Base-by-base conservation (phyloP, 2,888 invertebrate species). In the Agriopis marginaria region DNA sequence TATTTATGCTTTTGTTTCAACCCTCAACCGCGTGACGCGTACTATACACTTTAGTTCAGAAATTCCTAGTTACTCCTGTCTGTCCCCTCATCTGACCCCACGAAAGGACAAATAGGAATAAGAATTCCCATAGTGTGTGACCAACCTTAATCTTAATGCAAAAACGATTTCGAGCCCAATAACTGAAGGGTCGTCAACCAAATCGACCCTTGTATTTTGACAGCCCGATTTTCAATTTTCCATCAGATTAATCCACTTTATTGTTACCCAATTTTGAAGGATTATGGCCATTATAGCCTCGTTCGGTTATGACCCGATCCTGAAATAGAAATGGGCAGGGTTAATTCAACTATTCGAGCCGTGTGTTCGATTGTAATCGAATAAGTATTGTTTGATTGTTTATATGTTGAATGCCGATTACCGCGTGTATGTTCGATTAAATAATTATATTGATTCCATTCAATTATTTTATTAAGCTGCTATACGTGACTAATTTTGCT, bases 241-340 rank as follows among this genome's bases (percentile, higher is more conserved):
- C 68, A 70, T 75, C 71, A 68, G 66, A 75, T 75, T 75, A 74
- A 74, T 71, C 70, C 71, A 67, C 66, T 66, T 74, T 74, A 75
- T 74, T 71, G 73, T 60, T 63, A 71, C 60, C 70, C 71, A 70
- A 73, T 75, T 67, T 66, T 75, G 68, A 69, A 60, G 70, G 71
- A 75, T 76, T 74, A 73, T 68, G 66, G 42, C 66, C 71, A 70
- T 74, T 76, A 72, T 71, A 72, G 63, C 40, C 67, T 66, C 70
- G 68, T 72, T 68, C 59, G 66, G 59, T 47, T 70, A 58, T 62
- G 58, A 44, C 60, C 50, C 58, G 66, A 66, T 45, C 44, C 53
- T 62, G 42, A 32, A 62, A 40, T 61, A 62, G 53, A 62, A 44
- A 44, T 53, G 53, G 51, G 45, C 12, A 44, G 23, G 23, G 44